Base-by-base conservation (phyloP, 2,797 vertebrate genomes). In the Amphiprion clarkii region DNA sequence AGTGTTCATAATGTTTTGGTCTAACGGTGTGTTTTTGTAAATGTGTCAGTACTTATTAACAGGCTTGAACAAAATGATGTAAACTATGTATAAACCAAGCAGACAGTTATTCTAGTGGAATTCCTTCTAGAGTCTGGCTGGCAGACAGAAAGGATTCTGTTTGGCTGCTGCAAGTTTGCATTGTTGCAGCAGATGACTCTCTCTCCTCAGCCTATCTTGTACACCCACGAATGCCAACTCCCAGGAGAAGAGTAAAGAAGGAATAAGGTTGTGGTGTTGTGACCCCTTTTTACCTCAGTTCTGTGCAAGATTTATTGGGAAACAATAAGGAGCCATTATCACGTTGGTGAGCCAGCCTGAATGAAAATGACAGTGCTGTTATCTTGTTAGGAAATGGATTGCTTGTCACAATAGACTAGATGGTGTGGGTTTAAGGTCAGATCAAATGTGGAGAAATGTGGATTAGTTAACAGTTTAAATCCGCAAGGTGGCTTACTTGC, bases 311-410 rank as follows among this genome's bases (percentile, higher is more conserved):
- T 84, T 78, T 64, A 74, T 33, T 64, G n/a, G 33, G 29, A 64
- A 72, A 77, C 67, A 21, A 71, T 77, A 54, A 57, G 23, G 19
- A 4, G 17, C 48, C 14, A 68, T 78, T 69, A 65, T 65, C 71
- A 51, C 33, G 46, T 61, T 36, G 53, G 64, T 0, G 3, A 73
- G 67, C 51, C 3, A 1, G 67, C 17, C 51, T 48, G 54, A 49
- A 59, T 66, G 51, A 31, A 53, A 73, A 54, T 48, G 64, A 76
- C 59, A 39, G 6, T 7, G 46, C 71, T 51, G 64, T 70, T 78
- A 62, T 82, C 72, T 67, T 48, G 40, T 51, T 27, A 59, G 60
- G 55, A 66, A 72, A 61, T 49, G 29, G 58, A 75, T 61, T 58
- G 71, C 52, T 62, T 0, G 5, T 61, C 54, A 59, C 63, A 63